Conservation (phyloP, 2,113 vertebrate genomes). For the Smithornis capensis region DNA sequence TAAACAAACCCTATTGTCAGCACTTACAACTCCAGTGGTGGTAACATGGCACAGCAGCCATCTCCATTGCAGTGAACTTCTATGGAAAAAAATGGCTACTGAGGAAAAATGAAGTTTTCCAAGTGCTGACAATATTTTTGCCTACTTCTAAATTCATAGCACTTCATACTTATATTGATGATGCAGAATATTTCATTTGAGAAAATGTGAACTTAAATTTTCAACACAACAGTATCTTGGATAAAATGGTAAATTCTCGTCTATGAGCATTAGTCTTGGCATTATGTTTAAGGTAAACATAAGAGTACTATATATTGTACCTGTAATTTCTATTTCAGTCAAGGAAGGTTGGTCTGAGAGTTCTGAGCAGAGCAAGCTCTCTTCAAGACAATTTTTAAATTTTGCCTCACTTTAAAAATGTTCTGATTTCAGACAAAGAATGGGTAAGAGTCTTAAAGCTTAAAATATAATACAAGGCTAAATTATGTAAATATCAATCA, state of each 20-base stretch:
- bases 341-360: background rate
- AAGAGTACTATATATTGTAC: background rate
- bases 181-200: background rate
- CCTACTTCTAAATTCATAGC: background rate
- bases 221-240: background rate
- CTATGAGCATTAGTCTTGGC: background rate
- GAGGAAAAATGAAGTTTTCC: background rate
- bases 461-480: background rate
- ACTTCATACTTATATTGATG: accelerated
- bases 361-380: background rate
- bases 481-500: background rate
- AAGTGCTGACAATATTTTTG: background rate
- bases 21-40: background rate
- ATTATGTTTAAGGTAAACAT: background rate
- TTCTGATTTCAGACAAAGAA: background rate
- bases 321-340: background rate
- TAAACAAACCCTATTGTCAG: background rate
- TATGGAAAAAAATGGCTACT: background rate
- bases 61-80: background rate
- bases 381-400: background rate
- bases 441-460: background rate
- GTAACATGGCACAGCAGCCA: background rate
- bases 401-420: background rate
- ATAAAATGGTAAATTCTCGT: background rate
- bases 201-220: background rate